Conservation (phyloP, 2,888 invertebrate species). For the Drosophila infuscata region DNA sequence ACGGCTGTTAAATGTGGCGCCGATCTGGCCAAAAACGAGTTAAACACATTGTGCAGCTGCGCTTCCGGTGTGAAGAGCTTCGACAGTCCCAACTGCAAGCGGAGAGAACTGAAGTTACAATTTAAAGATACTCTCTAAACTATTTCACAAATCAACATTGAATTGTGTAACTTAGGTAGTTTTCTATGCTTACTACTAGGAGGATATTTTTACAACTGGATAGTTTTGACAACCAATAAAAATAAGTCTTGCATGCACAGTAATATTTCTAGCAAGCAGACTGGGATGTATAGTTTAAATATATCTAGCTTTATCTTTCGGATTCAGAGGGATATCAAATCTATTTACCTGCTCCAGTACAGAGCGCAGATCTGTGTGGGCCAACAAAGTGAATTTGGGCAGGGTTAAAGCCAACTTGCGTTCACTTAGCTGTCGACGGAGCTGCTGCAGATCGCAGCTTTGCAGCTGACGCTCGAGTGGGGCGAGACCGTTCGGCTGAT, state of each 20-base stretch:
- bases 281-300: not conserved
- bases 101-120: not conserved
- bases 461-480: conserved; percentile 87
- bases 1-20: conserved; percentile 65
- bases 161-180: not conserved
- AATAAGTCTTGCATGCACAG: not conserved
- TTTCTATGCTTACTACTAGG: not conserved
- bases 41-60: conserved; percentile 62
- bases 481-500: conserved; percentile 88
- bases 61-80: conserved; percentile 58
- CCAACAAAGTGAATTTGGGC: conserved; percentile 93
- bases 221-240: not conserved
- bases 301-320: not conserved
- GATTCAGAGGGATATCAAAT: not conserved
- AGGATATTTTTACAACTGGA: not conserved
- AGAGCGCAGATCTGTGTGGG: conserved; percentile 87
- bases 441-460: conserved; percentile 86
- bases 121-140: not conserved
- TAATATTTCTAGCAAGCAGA: not conserved
- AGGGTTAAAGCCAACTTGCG: conserved; percentile 88
- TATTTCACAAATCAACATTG: not conserved
- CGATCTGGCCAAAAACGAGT: conserved; percentile 58
- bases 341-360: conserved; percentile 87
- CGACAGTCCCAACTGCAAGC: conserved; percentile 57
- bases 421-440: conserved; percentile 85